Base-by-base conservation (phyloP, 2,113 vertebrate species). In the Periophthalmus modestus region DNA sequence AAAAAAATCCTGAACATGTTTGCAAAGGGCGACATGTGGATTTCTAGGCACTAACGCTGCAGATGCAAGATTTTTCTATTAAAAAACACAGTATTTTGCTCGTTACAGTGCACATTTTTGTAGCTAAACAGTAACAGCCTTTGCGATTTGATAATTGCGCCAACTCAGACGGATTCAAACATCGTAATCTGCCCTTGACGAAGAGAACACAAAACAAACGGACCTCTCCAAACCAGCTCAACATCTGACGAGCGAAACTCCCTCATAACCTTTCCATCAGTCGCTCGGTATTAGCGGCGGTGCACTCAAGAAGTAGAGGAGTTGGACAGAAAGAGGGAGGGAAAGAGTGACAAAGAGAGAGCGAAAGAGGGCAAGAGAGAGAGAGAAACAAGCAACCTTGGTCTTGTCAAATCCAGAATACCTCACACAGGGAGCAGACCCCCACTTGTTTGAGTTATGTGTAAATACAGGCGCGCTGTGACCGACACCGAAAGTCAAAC, bases 401-500 rank as follows among this genome's bases (percentile, higher is more conserved):
- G 80, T 75, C 66, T 75, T 87, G 85, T 90, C 85, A 89, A 75
- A 76, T 59, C 78, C 86, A 77, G 78, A 82, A 83, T 73, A 83
- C 78, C 82, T 89, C 89, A 89, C 79, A 85, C 80, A 21, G 73
- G 82, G 80, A 78, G 82, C 89, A 87, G 85, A 87, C 80, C 77
- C 82, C 77, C 81, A 79, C 89, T 82, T 86, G 84, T 88, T 89
- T 89, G 82, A 92, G 82, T 85, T 80, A 18, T 82, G 79, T 71
- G 71, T 92, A 92, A 92, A 92, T 90, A 90, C 85, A 84, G 84
- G 77, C 77, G n/a, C n/a, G 69, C 80, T 83, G 82, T 80, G 83
- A 91, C 85, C 81, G 89, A 91, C 90, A 92, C 83, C 89, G 75
- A 82, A 85, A 90, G 89, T 91, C 90, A 89, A 89, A 89, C 85